phyloP scores from a whole-genome alignment of 2,113 vertebrate species.

The Larimichthys polyactis region DNA sequence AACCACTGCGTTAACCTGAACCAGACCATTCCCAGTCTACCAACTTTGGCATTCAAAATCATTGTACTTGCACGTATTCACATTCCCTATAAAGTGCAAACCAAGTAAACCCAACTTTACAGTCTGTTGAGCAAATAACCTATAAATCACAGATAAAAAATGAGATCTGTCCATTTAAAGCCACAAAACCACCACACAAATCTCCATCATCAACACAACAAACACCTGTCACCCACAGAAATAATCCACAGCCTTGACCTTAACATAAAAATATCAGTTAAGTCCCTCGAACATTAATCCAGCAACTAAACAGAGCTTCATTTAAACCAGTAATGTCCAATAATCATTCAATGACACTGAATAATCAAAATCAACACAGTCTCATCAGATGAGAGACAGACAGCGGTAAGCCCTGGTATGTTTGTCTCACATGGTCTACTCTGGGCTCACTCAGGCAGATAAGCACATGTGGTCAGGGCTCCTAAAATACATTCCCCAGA shows the following conservation, averaged over 20 bases:
- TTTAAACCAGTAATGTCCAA: constrained; percentile 18
- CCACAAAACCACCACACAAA: constrained; percentile 12
- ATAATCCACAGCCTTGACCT: constrained; percentile 25
- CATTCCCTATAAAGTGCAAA: constrained; percentile 16
- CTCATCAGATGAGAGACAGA: constrained; percentile 60
- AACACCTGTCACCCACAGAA: constrained; percentile 38
- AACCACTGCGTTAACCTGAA: constrained; percentile 35
- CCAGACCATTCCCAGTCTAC: constrained; percentile 18
- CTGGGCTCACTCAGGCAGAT: constrained; percentile 78
- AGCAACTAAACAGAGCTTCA: constrained; percentile 6
- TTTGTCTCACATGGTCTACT: constrained; percentile 76
- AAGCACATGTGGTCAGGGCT: constrained; percentile 76
- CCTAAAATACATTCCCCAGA: constrained; percentile 84
- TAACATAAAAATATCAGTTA: constrained; percentile 2
- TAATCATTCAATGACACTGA: constrained; percentile 11
- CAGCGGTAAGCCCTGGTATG: constrained; percentile 72
- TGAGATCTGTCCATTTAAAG: constrained; percentile 35
- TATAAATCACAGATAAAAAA: constrained; percentile 27
- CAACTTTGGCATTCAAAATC: constrained; percentile 24
- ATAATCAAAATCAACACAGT: constrained; percentile 42
- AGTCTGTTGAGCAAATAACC: constrained; percentile 5
- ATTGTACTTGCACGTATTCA: constrained; percentile 1
- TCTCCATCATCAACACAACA: constrained; percentile 20
- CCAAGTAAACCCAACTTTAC: background rate
- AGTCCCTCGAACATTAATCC: constrained; percentile 16